A percentile compares a stretch with the other conserved stretches of the same genome.
These are phyloP conservation scores for Ypsolopha scabrella DNA, from an alignment of 2,888 invertebrate genomes.

Conservation along the genomic window DNA sequence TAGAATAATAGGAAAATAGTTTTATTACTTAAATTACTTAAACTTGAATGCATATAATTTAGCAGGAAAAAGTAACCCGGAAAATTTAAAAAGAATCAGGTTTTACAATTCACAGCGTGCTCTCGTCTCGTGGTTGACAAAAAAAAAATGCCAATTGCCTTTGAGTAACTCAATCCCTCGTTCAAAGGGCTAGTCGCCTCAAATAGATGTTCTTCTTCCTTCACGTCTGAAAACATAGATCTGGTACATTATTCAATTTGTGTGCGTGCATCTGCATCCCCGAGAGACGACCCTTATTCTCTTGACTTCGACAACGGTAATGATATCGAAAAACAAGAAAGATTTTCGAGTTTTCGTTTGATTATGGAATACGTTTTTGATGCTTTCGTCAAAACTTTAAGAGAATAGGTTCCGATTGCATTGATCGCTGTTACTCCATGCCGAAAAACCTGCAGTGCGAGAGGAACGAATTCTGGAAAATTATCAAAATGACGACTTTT, in stretches of 20 bases:
- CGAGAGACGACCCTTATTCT: slow-evolving; percentile 29
- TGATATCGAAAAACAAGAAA: background rate
- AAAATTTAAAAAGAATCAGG: too few relatives aligned
- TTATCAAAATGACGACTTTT: too few relatives aligned
- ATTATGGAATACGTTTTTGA: too few relatives aligned
- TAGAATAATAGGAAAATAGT: too few relatives aligned
- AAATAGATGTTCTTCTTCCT: slow-evolving; percentile 56
- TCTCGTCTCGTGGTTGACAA: slow-evolving; percentile 6
- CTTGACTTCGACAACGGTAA: slow-evolving; percentile 4
- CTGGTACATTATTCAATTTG: slow-evolving; percentile 65
- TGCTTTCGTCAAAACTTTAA: too few relatives aligned
- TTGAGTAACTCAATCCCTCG: slow-evolving; percentile 38
- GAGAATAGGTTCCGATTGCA: too few relatives aligned
- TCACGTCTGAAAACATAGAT: slow-evolving; percentile 51
- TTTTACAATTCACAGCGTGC: background rate
- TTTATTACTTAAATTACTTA: too few relatives aligned
- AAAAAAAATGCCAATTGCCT: slow-evolving; percentile 25
- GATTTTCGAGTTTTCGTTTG: background rate
- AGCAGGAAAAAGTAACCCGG: too few relatives aligned
- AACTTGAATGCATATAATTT: too few relatives aligned
- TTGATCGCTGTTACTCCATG: too few relatives aligned
- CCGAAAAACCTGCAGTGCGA: too few relatives aligned
- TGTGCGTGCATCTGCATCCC: slow-evolving; percentile 61
- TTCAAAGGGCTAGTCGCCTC: slow-evolving; percentile 51
- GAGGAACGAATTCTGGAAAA: too few relatives aligned